Evolutionary conservation across 2,888 invertebrate species (phyloP).

Genomic region (Amphimallon solstitiale): DNA sequence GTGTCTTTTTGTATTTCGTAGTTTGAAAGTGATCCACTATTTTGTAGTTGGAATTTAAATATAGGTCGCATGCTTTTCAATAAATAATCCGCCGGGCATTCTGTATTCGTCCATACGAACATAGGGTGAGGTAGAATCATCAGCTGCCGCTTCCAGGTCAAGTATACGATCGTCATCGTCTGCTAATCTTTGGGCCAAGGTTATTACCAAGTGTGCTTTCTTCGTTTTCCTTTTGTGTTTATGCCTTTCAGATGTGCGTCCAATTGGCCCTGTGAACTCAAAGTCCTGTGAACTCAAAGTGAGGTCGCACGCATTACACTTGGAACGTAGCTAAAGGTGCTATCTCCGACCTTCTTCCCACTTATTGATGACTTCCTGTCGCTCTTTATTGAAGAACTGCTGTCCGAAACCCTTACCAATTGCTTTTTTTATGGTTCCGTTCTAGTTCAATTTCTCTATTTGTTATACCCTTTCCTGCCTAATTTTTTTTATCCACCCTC

Average conservation of each 20-base stretch:
- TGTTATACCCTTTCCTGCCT: constrained; percentile 64
- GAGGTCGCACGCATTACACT: constrained; percentile 62
- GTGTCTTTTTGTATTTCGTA: constrained; percentile 66
- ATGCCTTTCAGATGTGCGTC: constrained; percentile 70
- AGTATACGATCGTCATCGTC: background rate
- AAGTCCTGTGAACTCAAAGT: constrained; percentile 53
- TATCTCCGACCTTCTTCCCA: constrained; percentile 42
- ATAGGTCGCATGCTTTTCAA: constrained; percentile 72
- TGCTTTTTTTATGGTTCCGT: constrained; percentile 44
- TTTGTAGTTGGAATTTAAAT: constrained; percentile 68
- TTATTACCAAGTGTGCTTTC: constrained; percentile 50
- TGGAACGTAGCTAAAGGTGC: too few relatives aligned
- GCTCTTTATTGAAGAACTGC: constrained; percentile 44
- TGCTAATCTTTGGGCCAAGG: background rate
- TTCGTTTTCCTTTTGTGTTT: constrained; percentile 68
- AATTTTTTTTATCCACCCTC: constrained; percentile 57
- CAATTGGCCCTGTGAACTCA: constrained; percentile 70
- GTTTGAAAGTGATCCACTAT: constrained; percentile 72
- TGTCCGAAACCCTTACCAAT: constrained; percentile 55
- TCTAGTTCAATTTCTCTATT: constrained; percentile 64
- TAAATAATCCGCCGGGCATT: constrained; percentile 75
- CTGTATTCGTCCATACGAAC: constrained; percentile 66
- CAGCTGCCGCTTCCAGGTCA: background rate
- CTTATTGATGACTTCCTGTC: background rate
- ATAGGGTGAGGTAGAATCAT: too few relatives aligned